Conservation (phyloP, 2,113 vertebrate species). For the Halichoerus grypus region DNA sequence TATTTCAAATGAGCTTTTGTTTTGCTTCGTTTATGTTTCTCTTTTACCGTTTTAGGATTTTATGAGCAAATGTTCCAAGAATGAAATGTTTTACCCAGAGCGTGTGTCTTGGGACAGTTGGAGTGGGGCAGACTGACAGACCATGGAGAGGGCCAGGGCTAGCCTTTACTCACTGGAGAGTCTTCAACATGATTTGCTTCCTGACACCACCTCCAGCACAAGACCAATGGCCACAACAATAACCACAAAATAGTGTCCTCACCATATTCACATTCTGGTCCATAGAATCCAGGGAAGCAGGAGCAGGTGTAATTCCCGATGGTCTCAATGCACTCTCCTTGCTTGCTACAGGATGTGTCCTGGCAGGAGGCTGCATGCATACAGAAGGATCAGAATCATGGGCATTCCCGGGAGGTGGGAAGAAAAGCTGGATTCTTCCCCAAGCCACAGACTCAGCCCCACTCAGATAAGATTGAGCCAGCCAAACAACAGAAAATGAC, state of each 20-base stretch:
- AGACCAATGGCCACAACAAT: neutral
- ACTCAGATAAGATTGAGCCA: neutral
- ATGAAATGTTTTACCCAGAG: neutral
- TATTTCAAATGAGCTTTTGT: neutral
- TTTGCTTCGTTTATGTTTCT: neutral
- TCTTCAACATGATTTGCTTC: neutral
- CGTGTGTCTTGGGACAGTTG: neutral
- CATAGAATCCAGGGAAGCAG: constrained; percentile 92
- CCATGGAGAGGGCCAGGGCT: neutral
- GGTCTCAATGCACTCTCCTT: constrained; percentile 93
- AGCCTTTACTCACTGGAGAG: neutral
- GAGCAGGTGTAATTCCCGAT: constrained; percentile 92
- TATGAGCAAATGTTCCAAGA: neutral
- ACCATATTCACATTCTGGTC: constrained; percentile 90
- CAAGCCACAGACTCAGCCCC: neutral
- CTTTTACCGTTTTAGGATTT: neutral
- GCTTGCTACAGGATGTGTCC: constrained; percentile 85
- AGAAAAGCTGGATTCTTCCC: neutral
- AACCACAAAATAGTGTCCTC: neutral
- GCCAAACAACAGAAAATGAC: neutral
- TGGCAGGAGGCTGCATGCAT: constrained; percentile 90
- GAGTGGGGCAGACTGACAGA: neutral
- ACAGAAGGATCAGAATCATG: neutral
- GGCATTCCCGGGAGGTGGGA: neutral
- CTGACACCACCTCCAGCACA: neutral